These are phyloP conservation scores for Oplegnathus fasciatus DNA, from an alignment of 2,113 vertebrate genomes.

Conservation along the genomic window DNA sequence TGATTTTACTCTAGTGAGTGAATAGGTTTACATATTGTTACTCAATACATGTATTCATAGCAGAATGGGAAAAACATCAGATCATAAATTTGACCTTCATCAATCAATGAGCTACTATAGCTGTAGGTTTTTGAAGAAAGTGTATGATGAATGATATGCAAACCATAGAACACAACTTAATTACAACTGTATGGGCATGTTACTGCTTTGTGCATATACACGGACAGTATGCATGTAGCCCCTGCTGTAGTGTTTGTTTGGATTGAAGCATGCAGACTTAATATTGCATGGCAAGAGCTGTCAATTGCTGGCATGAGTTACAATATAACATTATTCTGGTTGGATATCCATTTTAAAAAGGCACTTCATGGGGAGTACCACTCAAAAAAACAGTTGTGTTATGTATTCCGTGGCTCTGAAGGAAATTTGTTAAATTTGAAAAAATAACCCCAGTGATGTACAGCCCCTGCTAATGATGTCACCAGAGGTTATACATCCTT, in stretches of 20 bases:
- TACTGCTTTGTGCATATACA: neutral
- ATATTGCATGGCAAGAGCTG: neutral
- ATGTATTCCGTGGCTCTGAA: neutral
- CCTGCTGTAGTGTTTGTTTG: neutral
- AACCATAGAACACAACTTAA: neutral
- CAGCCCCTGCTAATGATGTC: neutral
- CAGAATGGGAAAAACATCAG: neutral
- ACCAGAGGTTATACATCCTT: neutral
- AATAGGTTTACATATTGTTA: neutral
- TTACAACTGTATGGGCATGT: neutral
- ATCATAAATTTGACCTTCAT: conserved; percentile 5
- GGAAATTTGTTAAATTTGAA: neutral
- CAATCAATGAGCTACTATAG: neutral
- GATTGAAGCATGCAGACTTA: neutral
- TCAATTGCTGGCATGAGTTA: neutral
- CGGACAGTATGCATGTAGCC: neutral
- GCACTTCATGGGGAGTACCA: neutral
- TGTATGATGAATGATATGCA: neutral
- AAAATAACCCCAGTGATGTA: neutral
- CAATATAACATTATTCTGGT: neutral
- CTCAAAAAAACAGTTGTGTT: neutral
- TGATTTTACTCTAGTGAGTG: neutral
- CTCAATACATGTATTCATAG: neutral
- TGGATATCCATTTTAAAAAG: neutral
- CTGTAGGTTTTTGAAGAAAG: neutral